phyloP scores from a whole-genome alignment of 2,797 vertebrate genomes.

The Acridotheres tristis region DNA sequence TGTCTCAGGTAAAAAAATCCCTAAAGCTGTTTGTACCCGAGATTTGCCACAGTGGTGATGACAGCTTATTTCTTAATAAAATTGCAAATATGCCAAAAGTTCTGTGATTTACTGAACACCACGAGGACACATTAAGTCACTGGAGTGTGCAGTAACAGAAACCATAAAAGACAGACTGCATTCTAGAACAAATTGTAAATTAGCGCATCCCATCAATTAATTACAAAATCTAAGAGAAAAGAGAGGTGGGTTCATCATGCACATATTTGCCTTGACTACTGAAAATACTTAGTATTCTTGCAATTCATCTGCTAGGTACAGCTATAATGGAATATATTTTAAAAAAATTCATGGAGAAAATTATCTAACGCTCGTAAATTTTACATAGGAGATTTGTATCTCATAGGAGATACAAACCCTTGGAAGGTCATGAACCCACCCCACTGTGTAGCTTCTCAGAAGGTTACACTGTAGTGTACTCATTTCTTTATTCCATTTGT shows the following conservation, averaged over 20 bases:
- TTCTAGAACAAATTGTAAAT: neutral
- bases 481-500: neutral
- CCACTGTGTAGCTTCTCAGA: neutral
- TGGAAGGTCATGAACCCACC: neutral
- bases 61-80: neutral
- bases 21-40: neutral
- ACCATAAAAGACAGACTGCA: neutral
- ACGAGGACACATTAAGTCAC: neutral
- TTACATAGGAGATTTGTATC: neutral
- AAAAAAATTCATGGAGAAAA: neutral
- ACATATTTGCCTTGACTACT: neutral
- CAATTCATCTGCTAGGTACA: neutral
- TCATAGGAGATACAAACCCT: fast-evolving
- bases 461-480: fast-evolving
- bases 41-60: neutral
- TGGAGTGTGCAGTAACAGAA: neutral
- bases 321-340: neutral
- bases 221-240: neutral
- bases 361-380: neutral
- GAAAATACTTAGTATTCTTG: neutral
- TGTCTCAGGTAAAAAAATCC: neutral
- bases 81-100: neutral
- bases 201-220: neutral
- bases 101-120: neutral
- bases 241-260: neutral